Percentiles rank a stretch among this genome's conserved stretches.
Conservation (phyloP, 2,113 vertebrate genomes). For the Ia io region DNA sequence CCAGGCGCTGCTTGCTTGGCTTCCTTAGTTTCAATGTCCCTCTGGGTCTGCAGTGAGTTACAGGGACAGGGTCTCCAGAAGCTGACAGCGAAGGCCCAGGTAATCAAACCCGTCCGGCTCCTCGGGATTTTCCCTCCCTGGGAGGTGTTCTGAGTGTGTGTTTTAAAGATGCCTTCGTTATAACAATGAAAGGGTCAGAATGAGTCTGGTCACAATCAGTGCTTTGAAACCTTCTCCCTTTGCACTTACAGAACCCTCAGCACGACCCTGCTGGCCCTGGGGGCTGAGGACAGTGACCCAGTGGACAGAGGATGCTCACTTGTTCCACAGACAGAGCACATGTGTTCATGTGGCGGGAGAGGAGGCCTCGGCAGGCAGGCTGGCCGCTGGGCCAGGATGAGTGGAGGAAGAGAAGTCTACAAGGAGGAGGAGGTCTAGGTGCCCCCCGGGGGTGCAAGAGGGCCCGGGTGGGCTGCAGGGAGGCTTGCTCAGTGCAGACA, state of each 20-base stretch:
- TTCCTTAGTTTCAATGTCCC: neutral
- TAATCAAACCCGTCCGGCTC: neutral
- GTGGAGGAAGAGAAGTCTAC: neutral
- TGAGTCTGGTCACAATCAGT: neutral
- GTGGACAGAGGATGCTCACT: neutral
- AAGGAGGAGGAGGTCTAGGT: neutral
- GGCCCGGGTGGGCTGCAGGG: fast-evolving
- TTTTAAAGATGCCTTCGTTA: neutral
- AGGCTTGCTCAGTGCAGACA: neutral
- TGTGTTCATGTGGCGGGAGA: neutral
- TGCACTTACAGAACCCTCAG: neutral
- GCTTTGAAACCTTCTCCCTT: neutral
- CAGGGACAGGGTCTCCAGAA: neutral
- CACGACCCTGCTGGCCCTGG: neutral
- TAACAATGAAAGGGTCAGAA: neutral
- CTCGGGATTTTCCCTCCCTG: neutral
- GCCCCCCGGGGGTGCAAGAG: neutral
- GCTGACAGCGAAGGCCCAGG: neutral
- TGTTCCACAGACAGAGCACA: neutral
- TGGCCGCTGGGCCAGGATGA: neutral
- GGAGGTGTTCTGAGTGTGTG: neutral
- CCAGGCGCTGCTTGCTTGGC: neutral
- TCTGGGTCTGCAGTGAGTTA: neutral
- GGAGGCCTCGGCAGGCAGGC: neutral
- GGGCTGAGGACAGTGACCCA: neutral